Evolutionary conservation across 2,113 vertebrate species (phyloP).

Genomic region (Hemibagrus wyckioides): DNA sequence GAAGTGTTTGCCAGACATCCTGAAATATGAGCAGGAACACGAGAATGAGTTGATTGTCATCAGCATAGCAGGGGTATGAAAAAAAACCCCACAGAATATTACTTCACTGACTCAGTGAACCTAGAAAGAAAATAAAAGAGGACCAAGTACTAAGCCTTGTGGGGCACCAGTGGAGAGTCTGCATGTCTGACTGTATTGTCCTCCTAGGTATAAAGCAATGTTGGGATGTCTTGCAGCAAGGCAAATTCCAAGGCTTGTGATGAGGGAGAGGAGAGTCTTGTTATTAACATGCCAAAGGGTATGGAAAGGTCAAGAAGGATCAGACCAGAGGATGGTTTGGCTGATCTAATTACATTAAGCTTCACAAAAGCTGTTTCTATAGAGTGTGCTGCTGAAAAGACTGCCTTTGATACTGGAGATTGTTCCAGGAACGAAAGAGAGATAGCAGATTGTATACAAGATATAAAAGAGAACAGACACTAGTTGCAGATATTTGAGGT

Average conservation of each 20-base stretch:
- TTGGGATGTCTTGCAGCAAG: not conserved
- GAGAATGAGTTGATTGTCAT: not conserved
- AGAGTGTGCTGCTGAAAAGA: not conserved
- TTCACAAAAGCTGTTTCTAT: not conserved
- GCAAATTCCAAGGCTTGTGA: not conserved
- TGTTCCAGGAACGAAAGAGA: not conserved
- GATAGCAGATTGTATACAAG: not conserved
- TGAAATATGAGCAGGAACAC: not conserved
- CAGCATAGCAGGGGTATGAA: not conserved
- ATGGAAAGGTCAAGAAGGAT: not conserved
- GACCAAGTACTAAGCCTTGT: not conserved
- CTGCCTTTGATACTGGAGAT: not conserved
- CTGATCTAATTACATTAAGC: not conserved
- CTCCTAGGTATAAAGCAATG: not conserved
- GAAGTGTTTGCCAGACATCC: not conserved
- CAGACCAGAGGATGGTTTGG: not conserved
- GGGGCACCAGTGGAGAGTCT: not conserved
- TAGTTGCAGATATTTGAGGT: not conserved
- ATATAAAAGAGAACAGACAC: not conserved
- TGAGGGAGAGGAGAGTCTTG: not conserved
- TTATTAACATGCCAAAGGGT: not conserved
- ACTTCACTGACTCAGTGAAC: not conserved
- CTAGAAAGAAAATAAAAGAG: not conserved
- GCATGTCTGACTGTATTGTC: not conserved
- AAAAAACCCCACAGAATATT: not conserved